phyloP scores from a whole-genome alignment of 2,797 vertebrate species.

The Paguma larvata region DNA sequence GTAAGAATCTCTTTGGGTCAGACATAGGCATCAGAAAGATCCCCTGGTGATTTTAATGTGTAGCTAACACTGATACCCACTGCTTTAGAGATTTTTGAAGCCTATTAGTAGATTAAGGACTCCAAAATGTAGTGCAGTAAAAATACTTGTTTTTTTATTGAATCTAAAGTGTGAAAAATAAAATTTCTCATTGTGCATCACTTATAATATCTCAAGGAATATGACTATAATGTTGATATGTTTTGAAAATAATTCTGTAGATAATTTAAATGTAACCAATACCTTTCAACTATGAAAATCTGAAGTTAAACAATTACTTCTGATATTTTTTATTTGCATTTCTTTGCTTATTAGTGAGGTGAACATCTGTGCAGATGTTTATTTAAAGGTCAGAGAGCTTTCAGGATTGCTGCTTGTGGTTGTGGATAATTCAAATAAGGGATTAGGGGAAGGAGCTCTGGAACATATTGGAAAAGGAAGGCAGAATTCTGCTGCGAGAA shows the following conservation, averaged over 20 bases:
- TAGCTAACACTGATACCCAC: neutral
- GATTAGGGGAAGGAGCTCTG: slow-evolving; percentile 17
- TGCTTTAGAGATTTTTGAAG: neutral
- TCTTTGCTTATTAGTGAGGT: slow-evolving; percentile 53
- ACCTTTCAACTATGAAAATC: neutral
- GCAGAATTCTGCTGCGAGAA: neutral
- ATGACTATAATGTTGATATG: neutral
- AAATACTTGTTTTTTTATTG: neutral
- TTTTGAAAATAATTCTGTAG: neutral
- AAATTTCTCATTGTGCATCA: neutral
- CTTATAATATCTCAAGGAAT: neutral
- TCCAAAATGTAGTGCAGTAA: neutral
- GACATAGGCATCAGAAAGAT: neutral
- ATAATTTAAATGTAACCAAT: neutral
- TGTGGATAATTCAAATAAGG: slow-evolving; percentile 57
- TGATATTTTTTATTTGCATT: slow-evolving; percentile 52
- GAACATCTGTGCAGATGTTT: slow-evolving; percentile 71
- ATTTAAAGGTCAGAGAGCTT: slow-evolving; percentile 69
- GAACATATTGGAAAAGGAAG: neutral
- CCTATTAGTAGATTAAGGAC: neutral
- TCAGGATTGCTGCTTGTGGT: neutral
- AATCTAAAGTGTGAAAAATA: neutral
- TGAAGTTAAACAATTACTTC: slow-evolving; percentile 11
- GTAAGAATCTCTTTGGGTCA: neutral
- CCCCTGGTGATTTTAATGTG: neutral